Evolutionary conservation across 2,113 vertebrate genomes (phyloP), one percentile per base, ranked within the genome.

Genomic region (Callopanchax toddi): DNA sequence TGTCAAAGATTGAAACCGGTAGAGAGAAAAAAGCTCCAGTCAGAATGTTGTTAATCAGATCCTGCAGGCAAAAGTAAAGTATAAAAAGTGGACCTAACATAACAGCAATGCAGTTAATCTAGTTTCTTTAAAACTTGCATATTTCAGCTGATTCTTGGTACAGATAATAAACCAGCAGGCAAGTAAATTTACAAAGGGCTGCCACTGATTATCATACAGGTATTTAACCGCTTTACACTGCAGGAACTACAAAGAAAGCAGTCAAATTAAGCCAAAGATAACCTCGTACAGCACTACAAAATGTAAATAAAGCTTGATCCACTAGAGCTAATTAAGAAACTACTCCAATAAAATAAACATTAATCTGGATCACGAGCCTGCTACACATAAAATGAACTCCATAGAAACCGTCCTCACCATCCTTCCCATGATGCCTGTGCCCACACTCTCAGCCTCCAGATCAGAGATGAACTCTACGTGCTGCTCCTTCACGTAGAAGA

Each of bases 351-450:
- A n/a, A n/a, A n/a, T n/a, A n/a, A n/a, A n/a, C n/a, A n/a, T n/a
- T n/a, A n/a, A n/a, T n/a, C n/a, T n/a, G n/a, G n/a, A n/a, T n/a
- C n/a, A n/a, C n/a, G n/a, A n/a, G n/a, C n/a, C n/a, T 29, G 26
- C 26, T 29, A 29, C 7, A 29, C 26, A 20, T 43, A 43, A 20
- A 43, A 43, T 6, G 1, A 1, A 15, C 21, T 42, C 15, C 22
- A 39, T 3, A 54, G 10, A 67, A 65, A 21, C 10, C 15, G 18
- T 42, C 15, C 94, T 94, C 88, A 99, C 97, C 97, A 99, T 98
- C 67, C 96, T 93, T 37, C 97, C 96, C 97, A 99, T 98, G 84
- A 99, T 95, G 66, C 97, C 97, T n/a, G 97, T 99, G 55, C 97
- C 97, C 62, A 99, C 96, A 0, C 90, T 93, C 85, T 97, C 97